Evolutionary conservation across 2,888 invertebrate genomes (phyloP), one percentile per base, ranked within the genome.

Genomic region (Steinernema hermaphroditum): DNA sequence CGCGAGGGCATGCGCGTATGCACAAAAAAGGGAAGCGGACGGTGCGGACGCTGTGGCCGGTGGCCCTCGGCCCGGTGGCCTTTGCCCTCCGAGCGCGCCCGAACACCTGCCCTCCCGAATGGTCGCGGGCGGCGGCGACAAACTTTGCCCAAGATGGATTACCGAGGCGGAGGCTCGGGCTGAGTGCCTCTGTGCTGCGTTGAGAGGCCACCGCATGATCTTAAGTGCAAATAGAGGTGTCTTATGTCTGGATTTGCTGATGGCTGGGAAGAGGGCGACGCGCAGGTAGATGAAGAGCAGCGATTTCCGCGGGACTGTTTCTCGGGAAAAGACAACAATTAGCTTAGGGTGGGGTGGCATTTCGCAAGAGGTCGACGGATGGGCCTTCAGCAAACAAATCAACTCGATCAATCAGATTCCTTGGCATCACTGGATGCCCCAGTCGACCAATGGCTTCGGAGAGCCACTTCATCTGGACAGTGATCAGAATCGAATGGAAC

Each of bases 201-300:
- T 32, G 29, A 62, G 62, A 62, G 62, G 62, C 32, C 62, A 62
- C 62, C 62, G 62, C 62, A 32, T 62, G 62, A 62, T 62, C 62
- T 32, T 1, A 62, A 62, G 62, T 62, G 62, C 62, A 62, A 62
- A 62, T 34, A 62, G 62, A 29, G 62, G 62, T 62, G 62, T 62
- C 62, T 62, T 24, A 62, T 62, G 62, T 62, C 62, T 62, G 62
- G 62, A 62, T 62, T 12, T 62, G 62, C 22, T 29, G 29, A 16
- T 54, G 22, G 12, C 24, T 54, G 54, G 14, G 54, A 4, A 19
- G 14, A 27, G 22, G 54, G 16, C 2, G 29, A 16, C 24, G 54
- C 22, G 46, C 37, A 37, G 37, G 6, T 37, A 37, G 37, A 37
- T 37, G 6, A 12, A 4, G 37, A 37, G 37, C 12, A 12, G 12